Evolutionary conservation across 2,888 invertebrate genomes (phyloP).

Genomic region (Lepetodrilus schrolli): DNA sequence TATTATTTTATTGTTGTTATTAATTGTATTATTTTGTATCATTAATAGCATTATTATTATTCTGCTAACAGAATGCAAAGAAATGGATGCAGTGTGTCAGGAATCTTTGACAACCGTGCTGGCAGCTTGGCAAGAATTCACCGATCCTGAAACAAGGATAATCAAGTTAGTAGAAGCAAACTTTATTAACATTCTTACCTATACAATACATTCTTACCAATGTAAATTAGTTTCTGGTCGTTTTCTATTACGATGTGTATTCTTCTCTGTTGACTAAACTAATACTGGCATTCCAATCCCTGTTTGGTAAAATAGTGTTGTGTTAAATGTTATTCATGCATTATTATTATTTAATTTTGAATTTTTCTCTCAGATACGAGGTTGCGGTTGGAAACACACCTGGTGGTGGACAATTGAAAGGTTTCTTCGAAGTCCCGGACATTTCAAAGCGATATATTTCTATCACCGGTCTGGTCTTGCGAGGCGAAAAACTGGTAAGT

Average conservation of each 20-base stretch:
- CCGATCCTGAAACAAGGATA: conserved; percentile 47
- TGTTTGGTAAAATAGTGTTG: too few relatives aligned
- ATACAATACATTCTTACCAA: too few relatives aligned
- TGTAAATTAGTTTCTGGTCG: too few relatives aligned
- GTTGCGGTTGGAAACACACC: conserved; percentile 49
- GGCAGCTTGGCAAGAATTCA: conserved; percentile 49
- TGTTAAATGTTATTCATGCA: too few relatives aligned
- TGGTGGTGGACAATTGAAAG: conserved; percentile 51
- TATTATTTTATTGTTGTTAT: too few relatives aligned
- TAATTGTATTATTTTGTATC: too few relatives aligned
- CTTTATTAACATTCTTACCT: neutral
- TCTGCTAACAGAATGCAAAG: conserved; percentile 43
- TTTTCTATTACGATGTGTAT: too few relatives aligned
- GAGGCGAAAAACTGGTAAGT: conserved; percentile 45
- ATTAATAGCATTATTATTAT: too few relatives aligned
- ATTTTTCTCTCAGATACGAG: conserved; percentile 51
- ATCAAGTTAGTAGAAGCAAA: conserved; percentile 30
- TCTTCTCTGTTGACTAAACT: too few relatives aligned
- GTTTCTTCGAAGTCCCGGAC: conserved; percentile 41
- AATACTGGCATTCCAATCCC: too few relatives aligned
- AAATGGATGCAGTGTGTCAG: conserved; percentile 47
- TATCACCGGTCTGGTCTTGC: conserved; percentile 42
- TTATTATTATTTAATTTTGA: too few relatives aligned
- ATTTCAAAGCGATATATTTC: conserved; percentile 35
- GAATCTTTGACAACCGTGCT: conserved; percentile 44